Evolutionary conservation across 2,113 vertebrate species (phyloP).

Genomic region (Euleptes europaea): DNA sequence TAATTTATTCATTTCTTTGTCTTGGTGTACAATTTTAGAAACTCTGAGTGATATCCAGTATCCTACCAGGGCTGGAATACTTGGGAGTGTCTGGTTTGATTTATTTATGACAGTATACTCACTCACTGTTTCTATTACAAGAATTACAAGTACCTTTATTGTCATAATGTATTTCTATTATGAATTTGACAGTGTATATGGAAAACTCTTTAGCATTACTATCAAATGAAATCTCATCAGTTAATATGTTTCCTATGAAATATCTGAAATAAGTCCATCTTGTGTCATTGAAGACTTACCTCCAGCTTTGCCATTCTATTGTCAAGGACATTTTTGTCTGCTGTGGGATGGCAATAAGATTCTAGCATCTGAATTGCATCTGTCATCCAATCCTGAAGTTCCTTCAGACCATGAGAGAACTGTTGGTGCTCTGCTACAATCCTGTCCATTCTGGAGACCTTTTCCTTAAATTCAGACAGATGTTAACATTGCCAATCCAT

Average conservation of each 20-base stretch:
- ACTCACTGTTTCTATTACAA: not conserved
- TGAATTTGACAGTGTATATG: no score
- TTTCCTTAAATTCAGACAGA: slow-evolving; percentile 82
- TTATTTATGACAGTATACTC: not conserved
- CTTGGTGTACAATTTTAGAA: not conserved
- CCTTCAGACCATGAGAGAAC: slow-evolving; percentile 86
- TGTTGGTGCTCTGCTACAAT: slow-evolving; percentile 91
- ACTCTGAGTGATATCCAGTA: not conserved
- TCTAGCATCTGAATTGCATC: slow-evolving; percentile 86
- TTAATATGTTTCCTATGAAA: not conserved
- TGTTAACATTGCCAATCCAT: slow-evolving; percentile 24
- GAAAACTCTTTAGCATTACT: not conserved
- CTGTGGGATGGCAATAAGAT: slow-evolving; percentile 86
- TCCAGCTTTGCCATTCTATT: slow-evolving; percentile 93
- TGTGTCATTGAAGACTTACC: slow-evolving; percentile 69
- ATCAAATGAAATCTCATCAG: not conserved
- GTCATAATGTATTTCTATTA: no score
- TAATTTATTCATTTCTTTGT: not conserved
- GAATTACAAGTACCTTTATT: no score
- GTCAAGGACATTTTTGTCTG: slow-evolving; percentile 89
- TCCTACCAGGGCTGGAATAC: not conserved
- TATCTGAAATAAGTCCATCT: not conserved
- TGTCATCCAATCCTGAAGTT: slow-evolving; percentile 92
- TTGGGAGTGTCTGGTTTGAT: not conserved
- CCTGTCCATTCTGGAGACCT: slow-evolving; percentile 90